Conservation (phyloP, 2,113 vertebrate species). For the Apodemus sylvaticus region DNA sequence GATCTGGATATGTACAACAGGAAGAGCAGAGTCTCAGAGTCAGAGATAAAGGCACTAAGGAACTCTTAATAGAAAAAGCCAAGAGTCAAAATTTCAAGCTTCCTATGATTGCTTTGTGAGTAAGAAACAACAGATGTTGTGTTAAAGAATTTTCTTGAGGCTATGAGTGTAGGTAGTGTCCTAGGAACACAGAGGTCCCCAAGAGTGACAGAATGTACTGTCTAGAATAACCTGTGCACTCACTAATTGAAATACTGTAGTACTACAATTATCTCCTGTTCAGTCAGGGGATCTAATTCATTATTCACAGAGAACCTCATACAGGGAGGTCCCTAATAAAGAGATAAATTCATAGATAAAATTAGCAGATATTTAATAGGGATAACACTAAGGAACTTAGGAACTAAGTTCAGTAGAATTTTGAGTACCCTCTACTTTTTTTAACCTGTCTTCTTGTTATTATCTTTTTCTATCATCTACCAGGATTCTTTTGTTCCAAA, state of each 20-base stretch:
- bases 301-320: not conserved
- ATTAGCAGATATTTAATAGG: not conserved
- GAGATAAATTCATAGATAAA: too few species aligned
- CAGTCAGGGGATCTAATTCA: not conserved
- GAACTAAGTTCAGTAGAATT: not conserved
- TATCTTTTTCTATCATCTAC: not conserved
- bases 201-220: not conserved
- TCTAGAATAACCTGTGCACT: not conserved
- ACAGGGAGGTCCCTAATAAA: not conserved
- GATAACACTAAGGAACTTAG: not conserved
- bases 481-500: not conserved
- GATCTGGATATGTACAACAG: not conserved
- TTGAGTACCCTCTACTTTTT: not conserved
- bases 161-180: not conserved
- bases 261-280: too few species aligned
- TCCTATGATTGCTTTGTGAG: not conserved
- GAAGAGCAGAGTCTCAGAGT: not conserved
- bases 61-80: not conserved
- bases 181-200: not conserved
- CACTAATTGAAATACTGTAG: not conserved
- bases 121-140: not conserved
- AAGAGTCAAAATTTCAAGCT: too few species aligned
- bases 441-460: not conserved
- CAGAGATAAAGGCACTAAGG: not conserved
- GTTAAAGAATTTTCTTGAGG: not conserved